Conservation (phyloP, 2,797 vertebrate genomes). For the Nannoperca obscura region DNA sequence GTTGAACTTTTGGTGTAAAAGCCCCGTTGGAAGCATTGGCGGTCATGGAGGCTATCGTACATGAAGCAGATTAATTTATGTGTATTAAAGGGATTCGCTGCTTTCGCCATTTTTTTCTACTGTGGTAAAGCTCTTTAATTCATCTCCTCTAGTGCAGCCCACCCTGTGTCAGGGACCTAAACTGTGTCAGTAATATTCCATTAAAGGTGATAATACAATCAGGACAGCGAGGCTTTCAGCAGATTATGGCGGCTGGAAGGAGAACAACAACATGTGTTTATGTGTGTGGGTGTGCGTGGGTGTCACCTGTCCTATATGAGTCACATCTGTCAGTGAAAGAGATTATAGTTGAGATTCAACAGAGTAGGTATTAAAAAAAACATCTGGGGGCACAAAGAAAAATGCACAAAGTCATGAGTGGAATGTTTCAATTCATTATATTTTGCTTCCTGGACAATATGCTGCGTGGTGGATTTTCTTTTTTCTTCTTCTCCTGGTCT, state of each 20-base stretch:
- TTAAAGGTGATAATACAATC: conserved; percentile 82
- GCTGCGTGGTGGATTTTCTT: no score
- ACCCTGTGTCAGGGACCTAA: conserved; percentile 42
- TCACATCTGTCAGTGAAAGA: conserved; percentile 65
- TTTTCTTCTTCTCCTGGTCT: no score
- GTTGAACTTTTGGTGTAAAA: neutral
- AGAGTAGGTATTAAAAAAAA: conserved; percentile 20
- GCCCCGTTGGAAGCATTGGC: neutral
- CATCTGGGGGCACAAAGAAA: conserved; percentile 7
- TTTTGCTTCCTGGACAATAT: neutral
- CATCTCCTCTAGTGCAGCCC: neutral
- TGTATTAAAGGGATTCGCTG: neutral
- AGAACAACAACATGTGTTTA: conserved; percentile 56
- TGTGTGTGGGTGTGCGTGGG: conserved; percentile 14
- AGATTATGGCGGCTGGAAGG: conserved; percentile 72
- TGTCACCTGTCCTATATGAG: conserved; percentile 59
- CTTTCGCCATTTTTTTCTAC: neutral
- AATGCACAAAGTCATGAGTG: neutral
- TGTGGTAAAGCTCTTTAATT: conserved; percentile 29
- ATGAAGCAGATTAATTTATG: neutral
- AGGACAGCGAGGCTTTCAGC: conserved; percentile 72
- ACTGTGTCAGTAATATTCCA: conserved; percentile 78
- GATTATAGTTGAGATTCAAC: conserved; percentile 54
- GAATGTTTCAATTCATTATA: neutral
- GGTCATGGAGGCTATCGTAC: neutral